Evolutionary conservation across 2,113 vertebrate genomes (phyloP), one percentile per base, ranked within the genome.

Genomic region (Sinosuthora webbiana): DNA sequence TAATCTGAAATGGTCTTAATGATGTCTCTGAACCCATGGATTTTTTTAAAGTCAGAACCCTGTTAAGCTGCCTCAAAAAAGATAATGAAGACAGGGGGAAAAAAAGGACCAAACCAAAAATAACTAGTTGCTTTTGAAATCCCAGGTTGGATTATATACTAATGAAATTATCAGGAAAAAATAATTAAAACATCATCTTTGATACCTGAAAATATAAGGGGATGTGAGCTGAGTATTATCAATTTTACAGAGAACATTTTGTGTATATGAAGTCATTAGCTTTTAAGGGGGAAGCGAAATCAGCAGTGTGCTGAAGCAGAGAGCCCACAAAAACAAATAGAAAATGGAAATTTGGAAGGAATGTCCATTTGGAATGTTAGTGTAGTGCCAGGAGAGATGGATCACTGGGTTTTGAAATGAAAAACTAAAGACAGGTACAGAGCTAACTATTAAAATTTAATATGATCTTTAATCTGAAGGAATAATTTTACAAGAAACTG

Each of bases 281-380:
- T 89, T 2, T 70, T 49, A 42, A 39, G 37, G 42, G 69, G 57
- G 95, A 97, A 97, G 85, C 73, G 95, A 96, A 97, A 88, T 69
- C 47, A 56, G 13, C 24, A 52, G 25, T 30, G 11, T 68, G 27
- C 16, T 84, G 22, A 69, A 92, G 64, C 49, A 91, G 28, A 69
- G 22, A 94, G 18, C 39, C 31, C 75, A 78, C 44, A 94, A 93
- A 77, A 90, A 7, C 35, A 85, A 92, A 67, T 5, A 80, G 67
- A 87, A 95, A 87, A 96, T 45, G 25, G 45, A 82, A 88, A 77
- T 76, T 89, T 25, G 45, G 42, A 73, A 89, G 63, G 63, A 88
- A 83, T 68, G 10, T 84, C n/a, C n/a, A n/a, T n/a, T n/a, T n/a
- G n/a, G n/a, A n/a, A n/a, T n/a, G n/a, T n/a, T n/a, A n/a, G 11